phyloP scores from a whole-genome alignment of 1,140 invertebrate species.

The Glossosoma conforme region DNA sequence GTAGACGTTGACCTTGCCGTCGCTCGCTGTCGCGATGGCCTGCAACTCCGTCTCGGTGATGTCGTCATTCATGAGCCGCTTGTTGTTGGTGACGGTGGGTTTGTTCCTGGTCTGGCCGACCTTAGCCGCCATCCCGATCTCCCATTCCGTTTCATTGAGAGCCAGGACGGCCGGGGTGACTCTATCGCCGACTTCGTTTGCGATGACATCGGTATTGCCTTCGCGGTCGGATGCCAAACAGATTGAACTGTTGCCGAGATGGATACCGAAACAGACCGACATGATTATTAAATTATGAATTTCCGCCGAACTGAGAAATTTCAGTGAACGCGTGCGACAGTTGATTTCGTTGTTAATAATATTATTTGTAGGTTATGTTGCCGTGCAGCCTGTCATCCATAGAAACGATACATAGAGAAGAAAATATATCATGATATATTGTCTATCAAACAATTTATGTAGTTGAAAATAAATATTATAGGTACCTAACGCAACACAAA shows the following conservation, averaged over 20 bases:
- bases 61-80: conserved; percentile 55
- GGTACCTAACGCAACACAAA: too few species aligned
- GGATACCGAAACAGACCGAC: conserved; percentile 60
- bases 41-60: conserved; percentile 49
- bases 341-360: too few species aligned
- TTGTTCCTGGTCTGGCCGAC: conserved; percentile 61
- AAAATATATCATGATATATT: too few species aligned
- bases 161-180: conserved; percentile 70
- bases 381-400: too few species aligned
- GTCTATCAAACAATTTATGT: too few species aligned
- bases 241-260: conserved; percentile 65
- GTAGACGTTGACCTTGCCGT: conserved; percentile 52
- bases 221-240: conserved; percentile 65
- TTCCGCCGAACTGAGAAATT: too few species aligned
- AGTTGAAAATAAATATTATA: too few species aligned
- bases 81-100: conserved; percentile 63
- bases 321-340: too few species aligned
- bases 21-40: conserved; percentile 46
- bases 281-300: too few species aligned
- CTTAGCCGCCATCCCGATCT: conserved; percentile 67
- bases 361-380: too few species aligned
- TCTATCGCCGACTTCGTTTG: conserved; percentile 75
- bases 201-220: conserved; percentile 68
- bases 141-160: conserved; percentile 64
- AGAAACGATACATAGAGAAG: too few species aligned